Evolutionary conservation across 2,113 vertebrate species (phyloP), one percentile per base, ranked within the genome.

Genomic region (Poeciliopsis turrubarensis): DNA sequence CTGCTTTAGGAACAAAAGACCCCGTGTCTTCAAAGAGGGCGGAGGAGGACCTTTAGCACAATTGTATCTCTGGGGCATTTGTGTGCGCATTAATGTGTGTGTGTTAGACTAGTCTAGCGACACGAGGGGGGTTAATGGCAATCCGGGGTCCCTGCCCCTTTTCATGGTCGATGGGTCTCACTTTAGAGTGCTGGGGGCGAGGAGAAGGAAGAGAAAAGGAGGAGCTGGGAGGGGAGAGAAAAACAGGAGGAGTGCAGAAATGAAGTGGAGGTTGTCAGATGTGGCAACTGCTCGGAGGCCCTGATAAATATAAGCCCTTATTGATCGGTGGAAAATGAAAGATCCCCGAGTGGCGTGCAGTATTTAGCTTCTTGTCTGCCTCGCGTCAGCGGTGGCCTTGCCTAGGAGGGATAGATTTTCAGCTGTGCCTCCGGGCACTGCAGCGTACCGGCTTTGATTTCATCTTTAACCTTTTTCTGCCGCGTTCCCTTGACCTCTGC

Each of bases 271-370:
- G 95, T 96, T 97, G 97, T 98, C 97, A 98, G 96, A 96, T 95
- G 96, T 96, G 97, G 96, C 96, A 97, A 97, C 97, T 96, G 97
- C 96, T 96, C 95, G 94, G 96, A 96, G 97, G 96, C 96, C 95
- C 96, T 97, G 97, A 98, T 98, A 99, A 98, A 99, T 98, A 99
- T 96, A 98, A 98, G 97, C 96, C 95, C 94, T 95, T 98, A 99
- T 99, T 97, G 97, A 99, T 98, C 97, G 96, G 96, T 95, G 96
- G 97, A 97, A 97, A 99, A 99, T 97, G 97, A 97, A 97, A 96
- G 96, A 97, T 98, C 97, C 96, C 97, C 95, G 92, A 91, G 96
- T 94, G 96, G 96, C 95, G 94, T 95, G 96, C 96, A 96, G 97
- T 96, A 96, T 97, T 98, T 98, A 97, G 97, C 97, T 96, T 95